Evolutionary conservation across 2,797 vertebrate species (phyloP), one percentile per base, ranked within the genome.

Genomic region (Limnodromus scolopaceus): DNA sequence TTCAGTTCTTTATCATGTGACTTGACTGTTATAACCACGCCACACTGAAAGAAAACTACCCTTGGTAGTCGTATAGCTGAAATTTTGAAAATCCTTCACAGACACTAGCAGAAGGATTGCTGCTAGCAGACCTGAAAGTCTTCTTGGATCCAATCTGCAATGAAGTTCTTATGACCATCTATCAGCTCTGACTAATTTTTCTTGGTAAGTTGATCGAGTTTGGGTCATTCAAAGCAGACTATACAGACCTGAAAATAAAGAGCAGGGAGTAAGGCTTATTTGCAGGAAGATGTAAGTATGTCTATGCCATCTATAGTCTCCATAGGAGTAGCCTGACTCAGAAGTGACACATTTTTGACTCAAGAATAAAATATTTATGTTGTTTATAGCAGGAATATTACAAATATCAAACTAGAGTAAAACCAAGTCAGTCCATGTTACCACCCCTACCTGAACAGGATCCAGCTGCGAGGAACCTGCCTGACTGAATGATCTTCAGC

Each of bases 61-160:
- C 5, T 41, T 66, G 13, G 8, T 9, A 63, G 43, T 34, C 0
- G 0, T 3, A 0, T 38, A 48, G 8, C 13, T 92, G 17, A 9
- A 58, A 6, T 53, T 77, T 60, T 66, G 41, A 77, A 94, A 92
- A 65, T 51, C 16, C 36, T 60, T 84, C 28, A 61, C 34, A 48
- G 17, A 57, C 4, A 36, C 15, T 82, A 22, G 45, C 7, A 75
- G 41, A 71, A 82, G 9, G 16, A 49, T 5, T 83, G 11, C 4
- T 58, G 13, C 5, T 66, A 74, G 7, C 15, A 84, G 10, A 91
- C 16, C 4, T 3, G 1, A 72, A 78, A 61, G 7, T 53, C 39
- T 64, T 84, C 22, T 54, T 65, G 45, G 20, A 72, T 53, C 32
- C 46, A 51, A 16, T 17, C 17, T 82, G 10, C 54, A 69, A 4